A percentile compares a stretch with the other conserved stretches of the same genome.
Evolutionary conservation across 2,888 invertebrate genomes (phyloP).

Genomic region (Maniola hyperantus): DNA sequence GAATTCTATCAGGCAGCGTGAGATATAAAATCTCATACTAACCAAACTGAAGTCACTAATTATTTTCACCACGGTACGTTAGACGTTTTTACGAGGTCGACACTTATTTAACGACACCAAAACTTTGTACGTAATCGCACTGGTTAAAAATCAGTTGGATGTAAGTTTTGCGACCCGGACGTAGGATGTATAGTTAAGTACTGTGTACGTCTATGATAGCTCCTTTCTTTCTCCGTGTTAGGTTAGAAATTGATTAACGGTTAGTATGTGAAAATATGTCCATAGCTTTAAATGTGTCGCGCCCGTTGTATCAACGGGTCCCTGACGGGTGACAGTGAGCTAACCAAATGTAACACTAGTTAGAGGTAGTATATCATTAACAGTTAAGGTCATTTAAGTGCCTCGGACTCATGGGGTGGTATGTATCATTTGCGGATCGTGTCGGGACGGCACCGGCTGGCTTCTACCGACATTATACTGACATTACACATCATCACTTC

Average conservation of each 20-base stretch:
- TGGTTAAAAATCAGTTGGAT: constrained; percentile 69
- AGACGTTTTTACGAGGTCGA: constrained; percentile 69
- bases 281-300: constrained; percentile 81
- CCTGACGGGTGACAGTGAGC: constrained; percentile 69
- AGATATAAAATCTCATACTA: no score
- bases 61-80: constrained; percentile 71
- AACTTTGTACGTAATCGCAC: constrained; percentile 77
- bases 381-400: constrained; percentile 79
- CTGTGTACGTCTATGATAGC: constrained; percentile 54
- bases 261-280: constrained; percentile 79
- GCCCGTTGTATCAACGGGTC: constrained; percentile 80
- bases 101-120: constrained; percentile 76
- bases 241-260: constrained; percentile 69
- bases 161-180: constrained; percentile 73
- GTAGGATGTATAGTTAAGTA: constrained; percentile 68
- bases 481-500: neutral
- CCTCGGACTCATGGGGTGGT: constrained; percentile 77
- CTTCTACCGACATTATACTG: neutral
- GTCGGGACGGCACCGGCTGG: constrained; percentile 36
- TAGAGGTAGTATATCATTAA: constrained; percentile 80
- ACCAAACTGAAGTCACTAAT: constrained; percentile 59
- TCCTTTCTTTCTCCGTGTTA: constrained; percentile 78
- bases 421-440: constrained; percentile 58
- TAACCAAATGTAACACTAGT: constrained; percentile 74
- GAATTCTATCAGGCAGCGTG: no score